phyloP scores from a whole-genome alignment of 1,140 invertebrate genomes.

The Drosophila takahashii region DNA sequence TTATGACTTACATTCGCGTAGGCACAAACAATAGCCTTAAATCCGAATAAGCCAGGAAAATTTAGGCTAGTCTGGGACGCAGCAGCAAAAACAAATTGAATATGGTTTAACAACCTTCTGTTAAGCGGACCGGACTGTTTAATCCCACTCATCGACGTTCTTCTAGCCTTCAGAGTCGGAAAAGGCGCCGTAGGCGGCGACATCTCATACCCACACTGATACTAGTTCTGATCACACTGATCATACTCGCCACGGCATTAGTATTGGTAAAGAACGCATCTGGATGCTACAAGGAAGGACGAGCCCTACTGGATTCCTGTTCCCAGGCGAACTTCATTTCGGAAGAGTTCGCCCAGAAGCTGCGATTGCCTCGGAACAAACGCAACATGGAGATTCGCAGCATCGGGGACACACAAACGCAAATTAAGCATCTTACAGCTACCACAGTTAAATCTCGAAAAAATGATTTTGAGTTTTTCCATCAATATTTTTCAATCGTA shows the following conservation, averaged over 20 bases:
- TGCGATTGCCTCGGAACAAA: not conserved
- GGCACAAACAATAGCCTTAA: not conserved
- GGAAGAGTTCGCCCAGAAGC: not conserved
- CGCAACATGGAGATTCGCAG: not conserved
- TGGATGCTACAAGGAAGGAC: not conserved
- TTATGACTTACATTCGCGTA: no score
- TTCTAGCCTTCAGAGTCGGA: no score
- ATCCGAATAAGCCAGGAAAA: constrained; percentile 2
- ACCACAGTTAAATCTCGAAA: not conserved
- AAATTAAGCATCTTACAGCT: not conserved
- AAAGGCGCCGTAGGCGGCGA: constrained; percentile 4
- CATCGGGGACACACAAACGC: not conserved
- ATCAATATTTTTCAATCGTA: no score
- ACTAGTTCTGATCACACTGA: not conserved
- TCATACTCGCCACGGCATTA: not conserved
- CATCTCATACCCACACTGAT: not conserved
- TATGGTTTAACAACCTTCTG: not conserved
- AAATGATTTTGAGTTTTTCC: not conserved
- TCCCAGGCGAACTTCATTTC: constrained; percentile 1
- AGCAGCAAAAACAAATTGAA: constrained; percentile 4
- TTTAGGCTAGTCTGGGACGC: not conserved
- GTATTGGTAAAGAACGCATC: not conserved
- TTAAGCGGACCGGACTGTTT: not conserved
- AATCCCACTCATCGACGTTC: not conserved
- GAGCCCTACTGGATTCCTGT: not conserved